Evolutionary conservation across 2,113 vertebrate species (phyloP), one percentile per base, ranked within the genome.

Genomic region (Colistium nudipinnis): DNA sequence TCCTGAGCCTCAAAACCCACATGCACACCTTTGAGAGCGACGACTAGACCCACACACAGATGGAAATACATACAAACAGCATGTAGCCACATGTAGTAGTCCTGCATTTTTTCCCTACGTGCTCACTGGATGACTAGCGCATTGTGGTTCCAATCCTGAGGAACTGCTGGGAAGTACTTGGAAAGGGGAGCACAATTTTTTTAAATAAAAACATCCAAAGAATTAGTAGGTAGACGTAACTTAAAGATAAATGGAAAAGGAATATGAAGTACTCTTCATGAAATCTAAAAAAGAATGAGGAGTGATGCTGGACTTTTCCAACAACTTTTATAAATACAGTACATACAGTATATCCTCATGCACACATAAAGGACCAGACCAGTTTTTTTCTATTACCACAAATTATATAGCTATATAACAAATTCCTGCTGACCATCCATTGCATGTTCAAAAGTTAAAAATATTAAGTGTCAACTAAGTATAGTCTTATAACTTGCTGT

Each of bases 1-100:
- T 93, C 71, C 95, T 99, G 62, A 90, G 91, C 38, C 93, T 99
- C 83, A 99, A 99, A 90, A 99, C 98, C 65, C 94, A 95, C 86
- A 86, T 99, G 94, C 94, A 95, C 90, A 97, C 96, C 0, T 98
- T 96, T 4, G 97, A 99, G 92, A 93, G 92, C 7, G 94, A 98
- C 76, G 95, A 97, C 91, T 99, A 94, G 90, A 62, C 24, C 1
- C 70, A 14, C 25, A 49, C 47, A 48, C 51, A 51, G 8, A 33
- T 28, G 24, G 36, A 63, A 43, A 59, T 35, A 27, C 38, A 65
- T 55, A 43, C 16, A 49, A 1, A 62, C 38, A 80, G 79, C 59
- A 78, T 41, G 45, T 62, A 55, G 39, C 48, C 51, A 24, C 63
- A 6, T 61, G 16, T 64, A 27, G 48, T 73, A 69, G 67, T 48